Base-by-base conservation (phyloP, 2,797 vertebrate species). In the Artibeus lituratus region DNA sequence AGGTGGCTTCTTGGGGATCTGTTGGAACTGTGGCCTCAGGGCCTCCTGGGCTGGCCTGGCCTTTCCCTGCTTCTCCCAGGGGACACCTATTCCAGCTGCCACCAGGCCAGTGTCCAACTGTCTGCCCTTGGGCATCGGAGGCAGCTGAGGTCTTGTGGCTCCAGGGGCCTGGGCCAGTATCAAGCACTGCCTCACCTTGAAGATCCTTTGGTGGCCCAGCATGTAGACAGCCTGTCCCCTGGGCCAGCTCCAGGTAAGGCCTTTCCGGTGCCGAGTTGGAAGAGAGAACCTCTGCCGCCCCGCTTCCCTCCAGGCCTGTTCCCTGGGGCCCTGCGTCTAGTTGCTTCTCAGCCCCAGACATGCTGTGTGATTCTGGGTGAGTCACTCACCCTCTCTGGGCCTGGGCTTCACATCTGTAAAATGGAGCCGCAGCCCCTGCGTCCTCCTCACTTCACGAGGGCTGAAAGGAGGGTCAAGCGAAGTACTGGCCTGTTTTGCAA, bases 11-110 rank as follows among this genome's bases (percentile, higher is more conserved):
- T n/a, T 19, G 22, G 81, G 49, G 15, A 57, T 69, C 53, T 15
- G 18, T 73, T 87, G 80, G 87, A 91, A 91, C 59, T 37, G 62
- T 62, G 83, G 22, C 21, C 84, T 91, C 32, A 10, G 26, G 59
- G 53, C 21, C 65, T 74, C 29, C 18, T 14, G 26, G 70, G 55
- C 22, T 6, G 9, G 73, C 21, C 62, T 59, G 11, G 70, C 55
- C 67, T 83, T 67, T 55, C 16, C 32, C 55, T 42, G 65, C 24
- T 44, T 55, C 24, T 35, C n/a, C 65, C 15, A 35, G 22, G 67
- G n/a, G 93, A 29, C 47, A 16, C 37, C 35, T 51, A 10, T 55
- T 42, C 74, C 49, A 29, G 21, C 32, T 3, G 57, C 74, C 19
- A 1, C 49, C 39, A 88, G 59, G 37, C 35, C 73, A 26, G 39